Base-by-base conservation (phyloP, 2,888 invertebrate genomes). In the Acholoe squamosa region DNA sequence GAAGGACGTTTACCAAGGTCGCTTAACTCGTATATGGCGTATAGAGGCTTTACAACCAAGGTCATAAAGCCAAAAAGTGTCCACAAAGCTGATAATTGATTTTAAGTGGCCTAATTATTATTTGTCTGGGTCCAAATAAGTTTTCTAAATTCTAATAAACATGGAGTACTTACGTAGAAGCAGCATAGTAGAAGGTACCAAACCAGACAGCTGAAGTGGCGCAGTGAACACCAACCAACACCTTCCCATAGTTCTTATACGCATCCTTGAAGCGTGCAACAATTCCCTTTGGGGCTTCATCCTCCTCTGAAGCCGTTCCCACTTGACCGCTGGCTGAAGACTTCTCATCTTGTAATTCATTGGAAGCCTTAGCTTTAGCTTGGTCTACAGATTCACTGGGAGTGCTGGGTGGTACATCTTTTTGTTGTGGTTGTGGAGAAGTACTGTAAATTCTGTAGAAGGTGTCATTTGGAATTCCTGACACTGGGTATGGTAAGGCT, bases 181-280 rank as follows among this genome's bases (percentile, higher is more conserved):
- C 98, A 93, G 97, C 96, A 95, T 98, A 97, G 96, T 98, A 99
- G 96, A 99, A 98, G 31, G 97, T 96, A 25, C 97, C 98, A 95
- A 98, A 97, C 99, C 99, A 99, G 90, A 97, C 96, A 54, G 97
- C 96, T 0, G 99, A 99, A 16, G 99, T 99, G 28, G 97, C 97
- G 88, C 98, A 95, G 96, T 99, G 99, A 0, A 99, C 99, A 5
- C 98, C 99, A 91, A 99, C 96, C 91, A 99, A 96, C 90, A 99
- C 98, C 96, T 99, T 99, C 98, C 99, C 99, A 96, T 99, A 99
- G 95, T 99, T 98, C 95, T 98, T 98, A 95, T 98, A 98, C 97
- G 99, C 98, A 94, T 97, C 96, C 96, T 98, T 99, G 96, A 99
- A 98, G 94, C 97, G 97, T 93, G 98, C 97, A 94, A 98, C 97